phyloP scores from a whole-genome alignment of 2,888 invertebrate species.

The Brachypterus glaber region DNA sequence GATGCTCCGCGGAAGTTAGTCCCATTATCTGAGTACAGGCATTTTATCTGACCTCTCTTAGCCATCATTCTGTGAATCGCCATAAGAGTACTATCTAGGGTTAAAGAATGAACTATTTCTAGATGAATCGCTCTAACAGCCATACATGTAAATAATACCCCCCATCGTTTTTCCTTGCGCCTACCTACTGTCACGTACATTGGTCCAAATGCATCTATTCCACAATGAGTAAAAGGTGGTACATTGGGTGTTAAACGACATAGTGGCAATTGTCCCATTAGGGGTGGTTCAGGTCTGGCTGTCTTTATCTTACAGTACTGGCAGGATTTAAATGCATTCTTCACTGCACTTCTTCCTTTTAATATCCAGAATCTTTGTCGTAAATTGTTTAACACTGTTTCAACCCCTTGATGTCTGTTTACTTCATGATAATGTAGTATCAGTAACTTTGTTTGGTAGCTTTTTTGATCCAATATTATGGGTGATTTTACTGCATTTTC shows the following conservation, averaged over 20 bases:
- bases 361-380: constrained; percentile 10
- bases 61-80: constrained; percentile 3
- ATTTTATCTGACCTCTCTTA: constrained; percentile 2
- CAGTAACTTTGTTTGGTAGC: too few relatives aligned
- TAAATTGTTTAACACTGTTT: constrained; percentile 9
- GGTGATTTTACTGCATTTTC: too few relatives aligned
- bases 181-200: constrained; percentile 8
- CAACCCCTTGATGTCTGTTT: constrained; percentile 10
- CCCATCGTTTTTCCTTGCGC: constrained; percentile 10
- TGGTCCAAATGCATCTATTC: constrained; percentile 14
- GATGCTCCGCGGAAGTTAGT: constrained; percentile 6
- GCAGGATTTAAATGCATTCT: constrained; percentile 7
- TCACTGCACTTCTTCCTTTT: constrained; percentile 9
- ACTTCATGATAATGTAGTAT: too few relatives aligned
- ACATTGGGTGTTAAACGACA: constrained; percentile 8
- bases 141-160: constrained; percentile 4
- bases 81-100: constrained; percentile 1
- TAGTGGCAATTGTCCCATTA: constrained; percentile 11
- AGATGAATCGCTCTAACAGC: constrained; percentile 1
- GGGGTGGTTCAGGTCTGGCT: constrained; percentile 10
- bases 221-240: constrained; percentile 10
- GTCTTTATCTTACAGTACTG: too few relatives aligned
- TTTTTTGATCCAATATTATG: too few relatives aligned
- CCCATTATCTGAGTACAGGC: constrained; percentile 11
- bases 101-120: constrained; percentile 5